Percentiles rank a stretch among this genome's conserved stretches.
Evolutionary conservation across 2,888 invertebrate genomes (phyloP).

Genomic region (Drosophila mimica): DNA sequence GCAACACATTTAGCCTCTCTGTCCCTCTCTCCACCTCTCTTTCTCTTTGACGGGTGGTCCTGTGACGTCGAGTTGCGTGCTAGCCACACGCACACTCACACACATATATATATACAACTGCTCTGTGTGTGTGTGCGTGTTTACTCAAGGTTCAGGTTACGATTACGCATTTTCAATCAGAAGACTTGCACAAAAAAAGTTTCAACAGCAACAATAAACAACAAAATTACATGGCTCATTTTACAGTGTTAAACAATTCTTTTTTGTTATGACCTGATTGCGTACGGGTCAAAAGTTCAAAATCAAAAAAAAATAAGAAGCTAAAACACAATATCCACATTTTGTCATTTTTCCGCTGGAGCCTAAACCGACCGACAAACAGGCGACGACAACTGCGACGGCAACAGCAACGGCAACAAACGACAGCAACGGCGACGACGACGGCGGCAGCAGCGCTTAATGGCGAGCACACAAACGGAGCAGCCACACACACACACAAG

Average conservation of each 20-base stretch:
- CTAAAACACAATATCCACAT: conserved; percentile 61
- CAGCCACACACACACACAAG: conserved; percentile 23
- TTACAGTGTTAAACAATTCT: conserved; percentile 30
- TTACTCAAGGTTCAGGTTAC: conserved; percentile 80
- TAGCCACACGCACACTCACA: conserved; percentile 22
- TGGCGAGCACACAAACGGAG: conserved; percentile 28
- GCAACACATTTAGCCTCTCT: conserved; percentile 39
- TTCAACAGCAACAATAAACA: conserved; percentile 34
- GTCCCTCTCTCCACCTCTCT: conserved; percentile 4
- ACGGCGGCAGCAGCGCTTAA: conserved; percentile 37
- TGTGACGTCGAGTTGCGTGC: conserved; percentile 74
- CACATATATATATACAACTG: conserved; percentile 3
- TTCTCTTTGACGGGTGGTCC: conserved; percentile 18
- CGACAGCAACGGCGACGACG: conserved; percentile 36
- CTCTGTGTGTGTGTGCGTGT: conserved; percentile 49
- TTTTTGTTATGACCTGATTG: conserved; percentile 80
- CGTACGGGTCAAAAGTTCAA: conserved; percentile 82
- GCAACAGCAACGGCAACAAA: conserved; percentile 31
- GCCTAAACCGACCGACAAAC: conserved; percentile 58
- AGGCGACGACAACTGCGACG: conserved; percentile 54
- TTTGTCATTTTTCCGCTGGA: conserved; percentile 75
- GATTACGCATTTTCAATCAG: conserved; percentile 76
- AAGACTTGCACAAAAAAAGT: conserved; percentile 27
- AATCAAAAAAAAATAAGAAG: conserved; percentile 59
- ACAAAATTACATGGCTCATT: conserved; percentile 35